These are phyloP conservation scores for Camarhynchus parvulus DNA, from an alignment of 2,113 vertebrate genomes.

Conservation along the genomic window DNA sequence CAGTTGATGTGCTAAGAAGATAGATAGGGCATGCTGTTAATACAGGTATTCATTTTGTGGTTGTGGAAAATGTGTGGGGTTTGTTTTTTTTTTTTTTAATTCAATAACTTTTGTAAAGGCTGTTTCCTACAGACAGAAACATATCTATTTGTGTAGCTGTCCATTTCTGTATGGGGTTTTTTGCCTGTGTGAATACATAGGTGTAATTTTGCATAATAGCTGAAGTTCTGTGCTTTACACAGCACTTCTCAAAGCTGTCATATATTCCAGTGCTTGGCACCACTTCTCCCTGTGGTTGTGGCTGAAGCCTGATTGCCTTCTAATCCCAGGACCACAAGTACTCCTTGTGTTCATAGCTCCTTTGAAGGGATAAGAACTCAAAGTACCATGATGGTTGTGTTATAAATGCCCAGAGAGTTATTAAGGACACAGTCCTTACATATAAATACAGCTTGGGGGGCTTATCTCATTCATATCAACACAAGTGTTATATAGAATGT, in stretches of 20 bases:
- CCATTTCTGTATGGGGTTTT: neutral
- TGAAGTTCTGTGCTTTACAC: neutral
- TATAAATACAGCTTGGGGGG: neutral
- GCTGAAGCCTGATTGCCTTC: neutral
- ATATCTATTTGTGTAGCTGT: neutral
- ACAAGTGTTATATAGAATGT: neutral
- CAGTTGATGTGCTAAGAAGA: conserved; percentile 8
- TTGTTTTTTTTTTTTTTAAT: neutral
- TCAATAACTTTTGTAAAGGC: neutral
- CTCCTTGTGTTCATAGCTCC: neutral
- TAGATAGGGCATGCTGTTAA: neutral
- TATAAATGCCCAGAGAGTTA: neutral
- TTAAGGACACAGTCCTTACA: neutral
- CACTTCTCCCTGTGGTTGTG: neutral
- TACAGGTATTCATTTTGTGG: neutral
- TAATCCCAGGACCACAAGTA: neutral
- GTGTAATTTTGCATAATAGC: neutral
- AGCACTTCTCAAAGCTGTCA: neutral
- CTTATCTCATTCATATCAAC: rapidly evolving
- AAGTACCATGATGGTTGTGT: neutral
- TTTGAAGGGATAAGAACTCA: neutral
- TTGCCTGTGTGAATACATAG: neutral
- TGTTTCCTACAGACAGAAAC: neutral
- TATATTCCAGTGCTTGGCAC: neutral
- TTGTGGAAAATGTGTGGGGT: neutral